Evolutionary conservation across 2,888 invertebrate genomes (phyloP), one percentile per base, ranked within the genome.

Genomic region (Andrena marginata): DNA sequence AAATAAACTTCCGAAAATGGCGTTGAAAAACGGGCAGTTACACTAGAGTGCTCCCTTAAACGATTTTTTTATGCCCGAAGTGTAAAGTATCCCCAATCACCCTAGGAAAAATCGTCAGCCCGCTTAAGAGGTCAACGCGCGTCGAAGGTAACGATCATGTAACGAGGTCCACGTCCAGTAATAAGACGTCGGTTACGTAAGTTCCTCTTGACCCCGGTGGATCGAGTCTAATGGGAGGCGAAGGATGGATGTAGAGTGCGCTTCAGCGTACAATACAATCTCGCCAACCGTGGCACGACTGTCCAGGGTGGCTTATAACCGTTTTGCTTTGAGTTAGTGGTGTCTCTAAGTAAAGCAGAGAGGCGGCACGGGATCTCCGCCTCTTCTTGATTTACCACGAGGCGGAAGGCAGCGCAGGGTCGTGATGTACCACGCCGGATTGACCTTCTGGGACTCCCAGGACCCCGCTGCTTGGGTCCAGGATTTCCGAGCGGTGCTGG

Each of bases 371-470:
- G 59, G 31, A 73, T 76, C 70, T 75, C 70, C 75, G 85, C 73
- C 77, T 80, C 75, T 71, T 51, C 73, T 59, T 85, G 83, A 85
- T 85, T 86, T 85, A 86, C 76, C 75, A 48, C 76, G 73, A 83
- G 71, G 54, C 85, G 86, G 86, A 86, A 86, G 86, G 54, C 63
- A 73, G 35, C 33, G 60, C 31, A 29, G 74, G 79, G 48, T 85
- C 85, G 80, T 77, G 85, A 82, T 42, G 79, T 76, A 81, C 75
- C 77, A 65, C n/a, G 67, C 49, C 23, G 82, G 26, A 72, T 82
- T 85, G 85, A 85, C 85, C 85, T 82, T 77, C 60, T 63, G 35
- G 68, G 59, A 77, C 85, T 85, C 82, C 77, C 85, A 82, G 85
- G 85, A 85, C 69, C 85, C 71, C 65, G 48, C 63, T 26, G 70